Evolutionary conservation across 1,140 invertebrate species (phyloP), one percentile per base, ranked within the genome.

Genomic region (Drosophila orena): DNA sequence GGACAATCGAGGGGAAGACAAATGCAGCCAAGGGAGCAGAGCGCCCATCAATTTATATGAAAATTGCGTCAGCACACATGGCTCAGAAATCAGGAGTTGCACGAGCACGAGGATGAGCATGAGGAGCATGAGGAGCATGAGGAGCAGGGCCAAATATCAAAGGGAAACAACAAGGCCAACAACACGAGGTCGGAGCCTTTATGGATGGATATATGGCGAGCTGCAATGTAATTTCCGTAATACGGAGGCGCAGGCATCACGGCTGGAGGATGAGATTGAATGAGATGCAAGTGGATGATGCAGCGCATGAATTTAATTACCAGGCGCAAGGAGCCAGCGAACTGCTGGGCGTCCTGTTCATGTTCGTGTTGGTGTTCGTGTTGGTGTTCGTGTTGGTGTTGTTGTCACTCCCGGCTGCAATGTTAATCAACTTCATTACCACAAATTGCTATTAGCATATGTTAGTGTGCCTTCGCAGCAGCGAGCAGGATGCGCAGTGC

Each of bases 381-480:
- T 17, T 1, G 1, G 1, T 81, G 78, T 78, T 86, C 78, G 37
- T 81, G 78, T 78, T 81, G 74, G 46, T 72, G 84, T 79, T 88
- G 78, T 79, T 88, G 79, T 83, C 79, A 89, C 79, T 89, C 79
- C 71, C 79, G 83, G 83, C 79, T 88, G 83, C 83, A 89, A 88
- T 89, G 83, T 89, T 88, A 88, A 88, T 88, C 83, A 88, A 88
- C 83, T 88, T 88, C 83, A 88, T 88, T 88, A 89, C 83, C 83
- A 84, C 83, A 88, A 88, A 88, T 89, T 88, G 83, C 79, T 89
- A 88, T 88, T 88, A 88, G 83, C 83, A 88, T 88, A 88, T 88
- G 83, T 88, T 89, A 88, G 84, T 88, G 84, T 79, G 74, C 43
- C 61, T 52, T 52, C 84, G 42, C n/a, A 54, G 56, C 15, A 50